Base-by-base conservation (phyloP, 1,140 invertebrate species). In the Babylonia areolata region DNA sequence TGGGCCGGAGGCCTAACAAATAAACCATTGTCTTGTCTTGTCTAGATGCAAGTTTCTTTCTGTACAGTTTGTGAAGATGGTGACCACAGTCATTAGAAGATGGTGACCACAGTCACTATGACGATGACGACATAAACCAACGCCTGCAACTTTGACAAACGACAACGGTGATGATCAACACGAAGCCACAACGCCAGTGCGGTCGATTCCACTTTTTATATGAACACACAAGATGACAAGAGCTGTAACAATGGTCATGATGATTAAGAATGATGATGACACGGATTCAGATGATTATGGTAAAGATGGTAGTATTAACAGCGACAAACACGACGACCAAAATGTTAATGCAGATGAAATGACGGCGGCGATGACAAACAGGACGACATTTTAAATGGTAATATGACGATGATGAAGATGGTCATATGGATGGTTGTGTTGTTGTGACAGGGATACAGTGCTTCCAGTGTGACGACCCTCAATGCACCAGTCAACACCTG, bases 251-350 rank as follows among this genome's bases (percentile, higher is more conserved):
- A 64, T 64, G 58, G 28, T 64, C 9, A 64, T 23, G 58, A 64
- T 64, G 58, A 17, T 64, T 6, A 64, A 12, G 58, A 20, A 64
- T 64, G 58, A 17, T 64, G 58, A 64, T 23, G 28, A 64, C 28
- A 1, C 15, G 5, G 58, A 64, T 23, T 11, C 15, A 64, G 28
- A 64, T 11, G 58, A 64, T 11, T 17, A 23, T 3, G 58, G 28
- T 23, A 2, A 64, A 11, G 31, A 78, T 35, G 75, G 33, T 35
- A n/a, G 3, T 35, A 35, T 17, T 35, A 58, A 85, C 35, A 51
- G 37, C 46, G 54, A 12, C 78, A 37, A 58, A 23, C 35, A 84
- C n/a, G 39, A 86, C 75, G 85, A 86, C 75, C 2, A 86, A 83
- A 82, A 42, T 85, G 33, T 31, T 35, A 33, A 87, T 79, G 54